Evolutionary conservation across 2,888 invertebrate genomes (phyloP), one percentile per base, ranked within the genome.

Genomic region (Dasypogon diadema): DNA sequence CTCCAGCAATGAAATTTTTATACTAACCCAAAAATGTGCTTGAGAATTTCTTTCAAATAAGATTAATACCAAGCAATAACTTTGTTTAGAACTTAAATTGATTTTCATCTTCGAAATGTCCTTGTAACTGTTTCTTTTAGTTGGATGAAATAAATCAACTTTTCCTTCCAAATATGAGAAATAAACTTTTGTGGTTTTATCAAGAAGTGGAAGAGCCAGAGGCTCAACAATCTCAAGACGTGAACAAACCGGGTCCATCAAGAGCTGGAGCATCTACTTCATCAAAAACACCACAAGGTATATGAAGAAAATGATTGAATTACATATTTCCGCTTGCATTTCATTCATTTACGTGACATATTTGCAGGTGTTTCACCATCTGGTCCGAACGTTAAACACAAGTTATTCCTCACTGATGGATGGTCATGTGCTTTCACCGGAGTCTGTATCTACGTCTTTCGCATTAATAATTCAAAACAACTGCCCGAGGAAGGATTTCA

Each of bases 401-500:
- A 93, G 83, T 86, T 96, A 24, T 94, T 95, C 81, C 86, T 95
- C 2, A 95, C 95, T 0, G 95, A 95, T 81, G 95, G 95, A 0
- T 93, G 94, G 91, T 91, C 92, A 79, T 91, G 91, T 51, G 90
- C 92, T 14, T 91, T 96, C 75, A 93, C 92, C 0, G 95, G 95
- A 34, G 89, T 93, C 75, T 94, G 94, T 81, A 91, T 95, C 79
- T 95, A 94, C 82, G 95, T 95, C 88, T 93, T 94, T 83, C 89
- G 96, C 79, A 92, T 95, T 58, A 94, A 92, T 83, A 93, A 92
- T 48, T 90, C 91, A 78, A 95, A 95, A 82, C 94, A 95, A 83
- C 85, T 96, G 79, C 95, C 95, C 0, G 96, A 96, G 84, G 96
- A 96, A 87, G 95, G 95, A n/a, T 96, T 96, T 82, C 95, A 95